Conservation (phyloP, 1,140 invertebrate genomes). For the Dinothrombium tinctorium region DNA sequence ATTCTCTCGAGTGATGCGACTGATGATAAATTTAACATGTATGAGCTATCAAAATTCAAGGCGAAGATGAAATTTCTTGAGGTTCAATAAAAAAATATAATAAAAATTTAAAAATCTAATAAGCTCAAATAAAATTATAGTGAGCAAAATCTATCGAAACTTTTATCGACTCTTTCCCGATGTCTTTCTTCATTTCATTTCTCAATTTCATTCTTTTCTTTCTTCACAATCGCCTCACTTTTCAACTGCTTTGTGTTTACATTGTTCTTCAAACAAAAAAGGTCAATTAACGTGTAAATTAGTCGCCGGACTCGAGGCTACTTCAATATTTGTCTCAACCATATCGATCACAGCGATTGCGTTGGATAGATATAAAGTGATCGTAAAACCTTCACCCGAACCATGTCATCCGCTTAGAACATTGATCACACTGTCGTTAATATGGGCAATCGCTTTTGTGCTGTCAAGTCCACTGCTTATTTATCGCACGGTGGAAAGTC, state of each 20-base stretch:
- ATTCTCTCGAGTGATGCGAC: no score
- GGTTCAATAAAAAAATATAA: no score
- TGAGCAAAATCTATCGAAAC: no score
- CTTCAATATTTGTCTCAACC: slow-evolving; percentile 64
- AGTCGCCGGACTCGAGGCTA: slow-evolving; percentile 50
- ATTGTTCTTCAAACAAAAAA: background rate
- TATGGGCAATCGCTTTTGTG: slow-evolving; percentile 50
- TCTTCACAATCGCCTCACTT: background rate
- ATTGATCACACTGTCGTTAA: slow-evolving; percentile 37
- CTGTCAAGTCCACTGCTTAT: slow-evolving; percentile 53
- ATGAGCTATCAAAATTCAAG: no score
- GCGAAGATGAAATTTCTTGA: no score
- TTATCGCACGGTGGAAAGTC: slow-evolving; percentile 31
- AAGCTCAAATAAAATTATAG: no score
- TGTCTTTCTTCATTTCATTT: background rate
- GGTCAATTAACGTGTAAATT: slow-evolving; percentile 40
- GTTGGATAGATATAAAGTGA: slow-evolving; percentile 37
- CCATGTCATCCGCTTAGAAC: slow-evolving; percentile 42
- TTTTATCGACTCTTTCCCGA: no score
- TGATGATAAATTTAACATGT: no score
- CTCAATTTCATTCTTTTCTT: background rate
- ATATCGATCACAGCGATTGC: slow-evolving; percentile 72
- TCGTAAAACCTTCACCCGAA: slow-evolving; percentile 50
- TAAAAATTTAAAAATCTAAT: no score
- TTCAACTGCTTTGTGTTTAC: background rate